A percentile compares a stretch with the other conserved stretches of the same genome.
phyloP scores from a whole-genome alignment of 2,888 invertebrate species.

The Phytoseiulus persimilis region DNA sequence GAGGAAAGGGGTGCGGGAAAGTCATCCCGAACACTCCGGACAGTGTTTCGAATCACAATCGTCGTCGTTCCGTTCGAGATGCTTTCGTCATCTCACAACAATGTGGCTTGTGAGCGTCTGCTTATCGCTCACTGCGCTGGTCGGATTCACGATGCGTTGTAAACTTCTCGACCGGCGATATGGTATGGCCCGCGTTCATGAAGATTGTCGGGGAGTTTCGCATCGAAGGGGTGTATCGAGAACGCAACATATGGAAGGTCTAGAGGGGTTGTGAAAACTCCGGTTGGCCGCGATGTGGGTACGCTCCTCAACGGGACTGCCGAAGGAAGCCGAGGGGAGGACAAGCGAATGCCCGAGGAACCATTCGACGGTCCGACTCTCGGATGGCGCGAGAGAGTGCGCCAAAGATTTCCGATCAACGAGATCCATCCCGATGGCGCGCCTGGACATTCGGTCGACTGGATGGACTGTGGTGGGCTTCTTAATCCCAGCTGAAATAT shows the following conservation, averaged over 20 bases:
- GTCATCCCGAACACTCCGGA: too few relatives aligned
- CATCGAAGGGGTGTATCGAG: not conserved
- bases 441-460: not conserved
- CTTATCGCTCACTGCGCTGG: not conserved
- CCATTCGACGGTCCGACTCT: not conserved
- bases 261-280: not conserved
- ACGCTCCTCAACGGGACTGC: not conserved
- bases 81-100: too few relatives aligned
- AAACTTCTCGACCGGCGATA: not conserved
- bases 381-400: not conserved
- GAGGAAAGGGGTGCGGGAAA: too few relatives aligned
- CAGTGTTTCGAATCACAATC: too few relatives aligned
- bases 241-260: not conserved
- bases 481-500: constrained; percentile 32
- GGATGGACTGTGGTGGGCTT: not conserved
- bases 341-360: not conserved
- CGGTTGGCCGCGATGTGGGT: not conserved
- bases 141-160: not conserved
- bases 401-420: not conserved
- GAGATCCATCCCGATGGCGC: not conserved
- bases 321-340: not conserved
- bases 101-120: not conserved
- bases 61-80: too few relatives aligned
- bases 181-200: not conserved
- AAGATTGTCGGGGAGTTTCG: not conserved